A percentile compares a stretch with the other conserved stretches of the same genome.
Evolutionary conservation across 2,888 invertebrate species (phyloP).

Genomic region (Parelbella ahira): DNA sequence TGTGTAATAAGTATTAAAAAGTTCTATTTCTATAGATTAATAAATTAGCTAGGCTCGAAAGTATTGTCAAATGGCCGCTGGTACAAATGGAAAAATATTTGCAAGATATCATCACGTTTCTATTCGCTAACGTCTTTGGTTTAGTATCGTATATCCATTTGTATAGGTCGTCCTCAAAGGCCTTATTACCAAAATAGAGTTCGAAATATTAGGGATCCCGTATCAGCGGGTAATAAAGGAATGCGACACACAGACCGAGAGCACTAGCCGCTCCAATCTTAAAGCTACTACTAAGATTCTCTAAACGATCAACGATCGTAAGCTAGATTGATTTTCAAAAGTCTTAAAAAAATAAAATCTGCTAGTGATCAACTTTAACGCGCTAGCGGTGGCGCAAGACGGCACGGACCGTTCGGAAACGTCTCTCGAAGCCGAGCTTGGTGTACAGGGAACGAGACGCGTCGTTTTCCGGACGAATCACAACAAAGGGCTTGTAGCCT

Average conservation of each 20-base stretch:
- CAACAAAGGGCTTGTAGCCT: constrained; percentile 92
- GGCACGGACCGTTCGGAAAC: constrained; percentile 90
- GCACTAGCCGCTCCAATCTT: constrained; percentile 69
- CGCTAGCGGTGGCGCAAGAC: constrained; percentile 82
- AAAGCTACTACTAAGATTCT: constrained; percentile 76
- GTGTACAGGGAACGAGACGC: constrained; percentile 91
- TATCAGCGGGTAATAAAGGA: constrained; percentile 8
- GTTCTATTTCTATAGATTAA: constrained; percentile 8
- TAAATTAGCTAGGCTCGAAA: constrained; percentile 17
- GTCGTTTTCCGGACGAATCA: constrained; percentile 91
- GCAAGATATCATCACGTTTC: not conserved
- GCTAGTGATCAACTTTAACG: constrained; percentile 67
- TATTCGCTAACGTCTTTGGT: too few species aligned
- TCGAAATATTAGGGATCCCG: constrained; percentile 14
- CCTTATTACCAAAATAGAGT: constrained; percentile 14
- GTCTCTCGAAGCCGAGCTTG: constrained; percentile 90
- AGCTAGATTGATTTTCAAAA: constrained; percentile 77
- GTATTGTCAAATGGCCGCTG: constrained; percentile 19
- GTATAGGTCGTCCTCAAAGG: constrained; percentile 13
- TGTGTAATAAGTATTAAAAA: constrained; percentile 15
- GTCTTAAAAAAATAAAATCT: constrained; percentile 81
- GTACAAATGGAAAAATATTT: constrained; percentile 12
- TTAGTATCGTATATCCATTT: constrained; percentile 5
- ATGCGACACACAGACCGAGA: constrained; percentile 52
- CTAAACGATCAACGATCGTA: constrained; percentile 77